Evolutionary conservation across 2,797 vertebrate species (phyloP).

Genomic region (Cuculus canorus): DNA sequence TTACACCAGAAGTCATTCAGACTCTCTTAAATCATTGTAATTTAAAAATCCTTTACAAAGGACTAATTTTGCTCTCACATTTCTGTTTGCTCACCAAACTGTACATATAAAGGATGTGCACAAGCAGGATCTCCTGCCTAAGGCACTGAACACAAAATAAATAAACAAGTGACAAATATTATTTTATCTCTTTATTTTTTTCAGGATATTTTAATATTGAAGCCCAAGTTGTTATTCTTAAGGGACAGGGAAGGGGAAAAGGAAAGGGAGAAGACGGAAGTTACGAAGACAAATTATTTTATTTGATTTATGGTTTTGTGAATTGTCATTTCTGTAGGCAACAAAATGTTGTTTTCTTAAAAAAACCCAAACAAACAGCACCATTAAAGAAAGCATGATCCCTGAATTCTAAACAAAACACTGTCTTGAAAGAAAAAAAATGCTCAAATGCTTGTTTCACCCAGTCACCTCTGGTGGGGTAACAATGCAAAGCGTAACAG

Average conservation of each 20-base stretch:
- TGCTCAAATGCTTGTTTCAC: conserved; percentile 72
- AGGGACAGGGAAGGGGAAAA: conserved; percentile 68
- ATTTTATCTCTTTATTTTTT: conserved; percentile 81
- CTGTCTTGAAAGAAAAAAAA: conserved; percentile 71
- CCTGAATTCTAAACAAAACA: conserved; percentile 87
- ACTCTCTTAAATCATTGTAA: not conserved
- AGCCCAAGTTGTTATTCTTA: conserved; percentile 76
- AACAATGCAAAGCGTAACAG: conserved; percentile 76
- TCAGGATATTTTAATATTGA: conserved; percentile 80
- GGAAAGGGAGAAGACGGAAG: conserved; percentile 72
- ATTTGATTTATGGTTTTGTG: conserved; percentile 79
- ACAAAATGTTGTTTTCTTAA: conserved; percentile 72
- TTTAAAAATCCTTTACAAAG: not conserved
- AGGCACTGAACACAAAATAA: conserved; percentile 61
- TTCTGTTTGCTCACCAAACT: not conserved
- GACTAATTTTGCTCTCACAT: not conserved
- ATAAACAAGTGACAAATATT: conserved; percentile 61
- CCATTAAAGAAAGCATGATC: conserved; percentile 87
- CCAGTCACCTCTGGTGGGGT: conserved; percentile 74
- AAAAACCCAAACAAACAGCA: conserved; percentile 78
- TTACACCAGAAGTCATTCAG: conserved; percentile 25
- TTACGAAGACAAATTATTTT: conserved; percentile 75
- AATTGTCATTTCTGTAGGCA: conserved; percentile 80
- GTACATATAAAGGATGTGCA: not conserved
- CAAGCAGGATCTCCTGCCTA: not conserved